Base-by-base conservation (phyloP, 2,797 vertebrate species). In the Gymnoscopelus microlampas region DNA sequence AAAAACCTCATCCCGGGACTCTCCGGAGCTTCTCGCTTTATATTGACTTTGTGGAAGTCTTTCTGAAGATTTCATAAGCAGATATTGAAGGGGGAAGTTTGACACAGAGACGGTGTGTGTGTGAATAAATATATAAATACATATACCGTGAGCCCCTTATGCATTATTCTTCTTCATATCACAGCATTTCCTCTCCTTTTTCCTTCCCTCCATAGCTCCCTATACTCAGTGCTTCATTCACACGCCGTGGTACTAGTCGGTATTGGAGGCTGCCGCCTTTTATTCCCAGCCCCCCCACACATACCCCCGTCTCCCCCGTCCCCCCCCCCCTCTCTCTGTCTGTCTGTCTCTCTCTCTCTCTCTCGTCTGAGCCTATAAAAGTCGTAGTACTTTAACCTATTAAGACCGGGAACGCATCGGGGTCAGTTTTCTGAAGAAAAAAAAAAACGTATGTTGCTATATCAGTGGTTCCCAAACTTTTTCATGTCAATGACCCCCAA, bases 141-240 rank as follows among this genome's bases (percentile, higher is more conserved):
- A 76, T 68, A 60, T 53, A 23, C 32, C 35, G 5, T 68, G 59
- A 56, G 32, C 39, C 35, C 63, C 61, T 75, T 57, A 79, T 83
- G 59, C 67, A 82, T 88, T 83, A 86, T 88, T 88, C 75, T 44
- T 32, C 73, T 82, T 84, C 64, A 80, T 57, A 82, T 86, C 71
- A 72, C 26, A 65, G 15, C 13, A 26, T 26, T 49, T 10, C 24
- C 19, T 1, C 15, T 23, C 10, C 15, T 55, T 19, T 55, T 24
- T 56, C 54, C 24, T 56, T 56, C 19, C 15, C 54, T 56, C 26
- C 11, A 11, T 29, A 10, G 11, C 3, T 12, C 23, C 26, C 12
- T 14, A 13, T 14, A 13, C 2, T 49, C 60, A 48, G 14, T n/a
- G 10, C 26, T 50, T 47, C 19, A 5, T 23, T 50, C 5, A 57